Evolutionary conservation across 2,797 vertebrate genomes (phyloP).

Genomic region (Protosalanx chinensis): DNA sequence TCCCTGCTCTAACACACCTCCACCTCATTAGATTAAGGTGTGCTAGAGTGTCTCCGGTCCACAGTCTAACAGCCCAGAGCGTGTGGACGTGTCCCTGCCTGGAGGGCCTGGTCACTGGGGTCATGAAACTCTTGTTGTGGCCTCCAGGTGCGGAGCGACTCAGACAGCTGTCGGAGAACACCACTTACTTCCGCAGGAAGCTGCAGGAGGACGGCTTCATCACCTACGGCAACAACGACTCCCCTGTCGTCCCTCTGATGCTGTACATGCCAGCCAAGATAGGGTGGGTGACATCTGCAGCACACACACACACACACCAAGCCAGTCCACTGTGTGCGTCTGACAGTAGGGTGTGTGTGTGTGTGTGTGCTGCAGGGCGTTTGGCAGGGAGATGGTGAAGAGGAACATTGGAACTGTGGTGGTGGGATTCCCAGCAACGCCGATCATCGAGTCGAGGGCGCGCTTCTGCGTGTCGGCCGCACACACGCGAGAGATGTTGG

Average conservation of each 20-base stretch:
- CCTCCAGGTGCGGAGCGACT: slow-evolving; percentile 81
- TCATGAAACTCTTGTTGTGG: background rate
- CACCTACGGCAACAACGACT: slow-evolving; percentile 94
- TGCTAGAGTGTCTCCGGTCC: too few relatives aligned
- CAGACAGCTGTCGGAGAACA: slow-evolving; percentile 88
- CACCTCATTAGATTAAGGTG: too few relatives aligned
- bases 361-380: slow-evolving; percentile 74
- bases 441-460: slow-evolving; percentile 95
- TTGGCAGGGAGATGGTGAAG: slow-evolving; percentile 95
- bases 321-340: background rate
- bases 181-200: slow-evolving; percentile 86
- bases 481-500: slow-evolving; percentile 91
- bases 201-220: slow-evolving; percentile 92
- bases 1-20: too few relatives aligned
- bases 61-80: too few relatives aligned
- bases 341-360: slow-evolving; percentile 7
- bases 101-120: background rate
- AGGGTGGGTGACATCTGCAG: slow-evolving; percentile 65
- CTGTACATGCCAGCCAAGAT: slow-evolving; percentile 98
- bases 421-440: slow-evolving; percentile 95
- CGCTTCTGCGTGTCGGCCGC: slow-evolving; percentile 93
- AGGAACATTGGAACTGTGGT: slow-evolving; percentile 93
- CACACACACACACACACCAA: background rate
- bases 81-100: too few relatives aligned
- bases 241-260: slow-evolving; percentile 94